Conservation (phyloP, 2,113 vertebrate genomes). For the Leucopsar rothschildi region DNA sequence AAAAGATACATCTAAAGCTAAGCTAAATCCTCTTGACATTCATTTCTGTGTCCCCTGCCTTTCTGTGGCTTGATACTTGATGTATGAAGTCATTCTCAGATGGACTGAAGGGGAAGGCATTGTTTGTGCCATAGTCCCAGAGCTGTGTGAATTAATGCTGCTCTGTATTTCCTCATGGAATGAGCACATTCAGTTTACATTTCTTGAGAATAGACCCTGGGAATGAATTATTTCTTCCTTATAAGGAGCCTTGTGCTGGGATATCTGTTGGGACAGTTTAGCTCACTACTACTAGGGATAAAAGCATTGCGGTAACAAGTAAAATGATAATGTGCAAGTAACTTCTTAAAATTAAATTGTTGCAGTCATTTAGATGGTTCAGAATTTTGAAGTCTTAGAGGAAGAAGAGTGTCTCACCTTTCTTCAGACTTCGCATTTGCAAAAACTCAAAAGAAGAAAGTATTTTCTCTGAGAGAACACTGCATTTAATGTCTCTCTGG, state of each 20-base stretch:
- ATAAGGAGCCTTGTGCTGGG: not conserved
- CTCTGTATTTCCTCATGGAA: slow-evolving; percentile 28
- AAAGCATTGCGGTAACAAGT: not conserved
- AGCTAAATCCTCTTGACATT: not conserved
- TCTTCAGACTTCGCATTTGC: not conserved
- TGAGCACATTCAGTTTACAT: slow-evolving; percentile 4
- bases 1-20: slow-evolving; percentile 18
- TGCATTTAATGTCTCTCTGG: not conserved
- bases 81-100: slow-evolving; percentile 18
- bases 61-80: slow-evolving; percentile 32
- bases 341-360: not conserved
- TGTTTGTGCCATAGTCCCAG: not conserved
- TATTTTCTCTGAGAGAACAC: not conserved
- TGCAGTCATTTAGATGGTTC: not conserved
- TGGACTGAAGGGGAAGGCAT: not conserved
- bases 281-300: not conserved
- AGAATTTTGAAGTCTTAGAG: not conserved
- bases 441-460: not conserved
- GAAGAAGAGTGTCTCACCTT: not conserved
- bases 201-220: slow-evolving; percentile 4
- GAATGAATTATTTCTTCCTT: slow-evolving; percentile 37
- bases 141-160: not conserved
- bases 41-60: slow-evolving; percentile 44
- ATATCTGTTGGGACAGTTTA: not conserved
- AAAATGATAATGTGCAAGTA: not conserved